Conservation (phyloP, 2,113 vertebrate genomes). For the Nesoenas mayeri region DNA sequence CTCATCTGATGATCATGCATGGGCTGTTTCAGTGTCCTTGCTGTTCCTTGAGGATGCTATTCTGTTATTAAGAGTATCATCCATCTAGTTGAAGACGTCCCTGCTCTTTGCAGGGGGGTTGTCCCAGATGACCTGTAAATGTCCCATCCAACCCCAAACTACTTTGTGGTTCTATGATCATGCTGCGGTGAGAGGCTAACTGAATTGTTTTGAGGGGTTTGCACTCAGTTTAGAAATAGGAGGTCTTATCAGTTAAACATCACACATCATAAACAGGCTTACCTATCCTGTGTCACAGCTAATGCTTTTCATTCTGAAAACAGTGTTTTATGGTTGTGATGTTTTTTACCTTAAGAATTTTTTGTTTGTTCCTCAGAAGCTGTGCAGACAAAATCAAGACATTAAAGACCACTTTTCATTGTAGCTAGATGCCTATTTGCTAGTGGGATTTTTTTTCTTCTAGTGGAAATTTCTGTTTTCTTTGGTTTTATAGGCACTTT, state of each 20-base stretch:
- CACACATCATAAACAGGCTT: background rate
- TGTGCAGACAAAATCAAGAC: background rate
- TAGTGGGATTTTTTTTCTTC: background rate
- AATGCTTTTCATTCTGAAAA: background rate
- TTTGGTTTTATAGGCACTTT: background rate
- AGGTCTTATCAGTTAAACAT: background rate
- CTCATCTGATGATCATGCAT: accelerated
- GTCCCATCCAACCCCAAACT: background rate
- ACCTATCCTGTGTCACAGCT: accelerated
- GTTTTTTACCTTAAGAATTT: background rate
- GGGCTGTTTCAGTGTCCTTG: background rate
- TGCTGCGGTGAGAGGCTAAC: background rate
- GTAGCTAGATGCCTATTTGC: background rate
- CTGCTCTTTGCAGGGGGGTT: accelerated
- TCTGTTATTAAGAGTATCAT: background rate
- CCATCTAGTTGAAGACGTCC: background rate
- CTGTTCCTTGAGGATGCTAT: background rate
- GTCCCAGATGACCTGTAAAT: background rate
- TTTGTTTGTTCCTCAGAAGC: background rate
- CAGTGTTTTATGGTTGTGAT: accelerated
- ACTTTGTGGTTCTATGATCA: accelerated
- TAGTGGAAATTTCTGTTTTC: background rate
- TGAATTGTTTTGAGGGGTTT: background rate
- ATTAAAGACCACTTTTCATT: background rate
- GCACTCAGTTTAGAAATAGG: background rate